phyloP scores from a whole-genome alignment of 1,140 invertebrate species.

The Halotydeus destructor region DNA sequence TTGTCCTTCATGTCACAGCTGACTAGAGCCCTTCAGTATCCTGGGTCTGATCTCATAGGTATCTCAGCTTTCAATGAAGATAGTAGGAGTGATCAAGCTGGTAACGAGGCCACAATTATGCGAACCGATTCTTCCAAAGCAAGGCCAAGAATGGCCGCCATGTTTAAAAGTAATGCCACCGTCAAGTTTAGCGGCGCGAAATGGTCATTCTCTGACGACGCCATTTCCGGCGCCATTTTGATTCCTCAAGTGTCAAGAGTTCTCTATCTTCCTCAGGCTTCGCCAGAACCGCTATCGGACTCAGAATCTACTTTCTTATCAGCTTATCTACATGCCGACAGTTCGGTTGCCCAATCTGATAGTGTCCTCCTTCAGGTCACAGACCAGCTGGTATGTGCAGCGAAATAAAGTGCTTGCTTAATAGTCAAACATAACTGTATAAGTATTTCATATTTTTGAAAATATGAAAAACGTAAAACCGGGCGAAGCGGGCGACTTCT shows the following conservation, averaged over 20 bases:
- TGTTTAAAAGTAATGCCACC: not conserved
- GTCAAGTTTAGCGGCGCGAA: not conserved
- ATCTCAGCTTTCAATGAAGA: constrained; percentile 31
- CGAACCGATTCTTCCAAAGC: not conserved
- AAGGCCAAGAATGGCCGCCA: not conserved
- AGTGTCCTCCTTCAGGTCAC: no score
- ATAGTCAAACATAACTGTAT: no score
- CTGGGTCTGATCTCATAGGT: constrained; percentile 23
- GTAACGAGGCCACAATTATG: not conserved
- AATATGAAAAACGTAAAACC: no score
- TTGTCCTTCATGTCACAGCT: constrained; percentile 28
- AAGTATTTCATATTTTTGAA: no score
- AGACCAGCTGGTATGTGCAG: no score
- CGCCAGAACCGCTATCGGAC: not conserved
- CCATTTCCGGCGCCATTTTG: not conserved
- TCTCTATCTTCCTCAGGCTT: not conserved
- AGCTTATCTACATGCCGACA: not conserved
- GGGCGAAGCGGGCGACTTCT: no score
- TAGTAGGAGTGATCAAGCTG: constrained; percentile 19
- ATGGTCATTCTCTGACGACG: not conserved
- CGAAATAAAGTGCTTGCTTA: no score
- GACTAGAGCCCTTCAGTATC: constrained; percentile 22
- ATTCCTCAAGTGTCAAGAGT: not conserved
- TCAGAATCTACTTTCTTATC: not conserved
- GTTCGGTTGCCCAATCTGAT: no score